Evolutionary conservation across 2,888 invertebrate species (phyloP).

Genomic region (Halocaridina rubra): DNA sequence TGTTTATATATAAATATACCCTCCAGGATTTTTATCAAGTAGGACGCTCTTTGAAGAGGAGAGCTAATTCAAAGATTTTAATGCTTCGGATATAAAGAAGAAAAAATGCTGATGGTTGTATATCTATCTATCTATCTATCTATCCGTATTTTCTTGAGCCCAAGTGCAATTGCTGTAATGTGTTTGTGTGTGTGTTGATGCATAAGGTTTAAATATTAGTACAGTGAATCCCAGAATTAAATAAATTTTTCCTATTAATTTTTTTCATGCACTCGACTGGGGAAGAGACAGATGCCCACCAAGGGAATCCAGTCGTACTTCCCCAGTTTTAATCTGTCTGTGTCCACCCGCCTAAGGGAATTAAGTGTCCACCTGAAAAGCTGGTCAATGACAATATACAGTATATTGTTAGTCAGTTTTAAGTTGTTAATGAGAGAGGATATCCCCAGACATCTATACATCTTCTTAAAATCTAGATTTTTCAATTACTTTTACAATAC

Average conservation of each 20-base stretch:
- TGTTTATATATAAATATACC: conserved; percentile 33
- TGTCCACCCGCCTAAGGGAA: too few species aligned
- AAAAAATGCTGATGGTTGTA: conserved; percentile 50
- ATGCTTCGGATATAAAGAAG: conserved; percentile 35
- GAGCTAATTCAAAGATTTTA: conserved; percentile 20
- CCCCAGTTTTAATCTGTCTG: too few species aligned
- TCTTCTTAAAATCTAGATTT: too few species aligned
- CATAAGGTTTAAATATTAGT: conserved; percentile 36
- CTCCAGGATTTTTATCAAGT: conserved; percentile 24
- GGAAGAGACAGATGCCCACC: not conserved
- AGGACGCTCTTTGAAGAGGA: conserved; percentile 9
- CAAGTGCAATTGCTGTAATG: conserved; percentile 57
- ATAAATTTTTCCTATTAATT: conserved; percentile 17
- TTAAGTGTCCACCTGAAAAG: too few species aligned
- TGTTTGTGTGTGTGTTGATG: conserved; percentile 18
- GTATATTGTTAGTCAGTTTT: too few species aligned
- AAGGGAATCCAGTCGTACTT: too few species aligned
- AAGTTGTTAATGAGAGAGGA: too few species aligned
- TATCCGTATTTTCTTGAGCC: conserved; percentile 49
- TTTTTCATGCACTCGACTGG: not conserved
- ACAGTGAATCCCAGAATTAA: conserved; percentile 24
- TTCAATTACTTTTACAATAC: too few species aligned
- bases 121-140: too few species aligned
- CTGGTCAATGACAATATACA: too few species aligned
- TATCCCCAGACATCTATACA: too few species aligned